Percentiles rank a stretch among this genome's conserved stretches.
phyloP scores from a whole-genome alignment of 2,888 invertebrate genomes.

The Drosophila neonasuta region DNA sequence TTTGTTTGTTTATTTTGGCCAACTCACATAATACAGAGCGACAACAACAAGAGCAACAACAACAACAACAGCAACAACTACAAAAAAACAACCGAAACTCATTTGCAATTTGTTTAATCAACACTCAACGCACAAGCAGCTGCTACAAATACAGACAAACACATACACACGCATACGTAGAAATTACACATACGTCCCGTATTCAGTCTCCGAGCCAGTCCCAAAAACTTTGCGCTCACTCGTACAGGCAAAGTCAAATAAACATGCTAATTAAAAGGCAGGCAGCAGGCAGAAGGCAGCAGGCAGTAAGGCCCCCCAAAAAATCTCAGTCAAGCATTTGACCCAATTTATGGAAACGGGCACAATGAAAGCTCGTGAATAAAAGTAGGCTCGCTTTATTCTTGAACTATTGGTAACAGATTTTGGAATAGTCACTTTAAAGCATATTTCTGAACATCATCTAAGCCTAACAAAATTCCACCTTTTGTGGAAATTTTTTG shows the following conservation, averaged over 20 bases:
- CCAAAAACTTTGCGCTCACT: slow-evolving; percentile 45
- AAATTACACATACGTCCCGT: slow-evolving; percentile 57
- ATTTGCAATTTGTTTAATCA: slow-evolving; percentile 77
- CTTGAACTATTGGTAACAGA: neutral
- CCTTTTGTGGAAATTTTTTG: neutral
- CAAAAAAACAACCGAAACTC: slow-evolving; percentile 59
- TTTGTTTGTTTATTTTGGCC: slow-evolving; percentile 65
- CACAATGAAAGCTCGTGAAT: slow-evolving; percentile 11
- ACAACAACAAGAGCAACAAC: slow-evolving; percentile 17
- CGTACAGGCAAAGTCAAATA: slow-evolving; percentile 64
- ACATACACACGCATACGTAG: slow-evolving; percentile 12
- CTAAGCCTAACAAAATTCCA: too few species aligned
- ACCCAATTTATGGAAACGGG: slow-evolving; percentile 60
- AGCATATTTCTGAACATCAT: neutral
- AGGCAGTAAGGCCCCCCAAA: slow-evolving; percentile 24
- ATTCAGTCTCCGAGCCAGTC: slow-evolving; percentile 25
- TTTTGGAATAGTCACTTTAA: neutral
- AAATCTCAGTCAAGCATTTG: slow-evolving; percentile 51
- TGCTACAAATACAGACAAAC: slow-evolving; percentile 26
- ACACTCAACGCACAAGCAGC: slow-evolving; percentile 63
- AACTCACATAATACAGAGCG: slow-evolving; percentile 32
- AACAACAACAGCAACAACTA: slow-evolving; percentile 19
- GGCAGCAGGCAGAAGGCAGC: neutral
- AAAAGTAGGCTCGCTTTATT: neutral
- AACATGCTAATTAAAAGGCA: slow-evolving; percentile 75